Percentiles rank a stretch among this genome's conserved stretches.
These are phyloP conservation scores for Seriola rivoliana DNA, from an alignment of 2,113 vertebrate species.

Conservation along the genomic window DNA sequence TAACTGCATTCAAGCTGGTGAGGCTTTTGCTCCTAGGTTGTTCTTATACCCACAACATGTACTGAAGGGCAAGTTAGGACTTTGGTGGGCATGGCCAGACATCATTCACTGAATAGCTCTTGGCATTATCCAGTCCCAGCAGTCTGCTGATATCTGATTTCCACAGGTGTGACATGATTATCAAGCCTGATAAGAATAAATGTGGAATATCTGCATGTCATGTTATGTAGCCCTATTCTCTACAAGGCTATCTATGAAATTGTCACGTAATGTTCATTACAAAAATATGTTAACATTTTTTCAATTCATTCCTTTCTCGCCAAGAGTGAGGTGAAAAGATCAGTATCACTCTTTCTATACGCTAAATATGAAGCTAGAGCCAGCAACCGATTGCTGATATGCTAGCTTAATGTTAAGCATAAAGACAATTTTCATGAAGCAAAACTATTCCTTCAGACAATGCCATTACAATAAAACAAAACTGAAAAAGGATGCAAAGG, in stretches of 20 bases:
- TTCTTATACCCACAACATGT: constrained; percentile 10
- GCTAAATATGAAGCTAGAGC: no score
- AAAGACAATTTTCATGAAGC: neutral
- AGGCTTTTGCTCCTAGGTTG: constrained; percentile 22
- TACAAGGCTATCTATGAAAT: neutral
- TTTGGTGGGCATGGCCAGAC: constrained; percentile 19
- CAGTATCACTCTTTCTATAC: no score
- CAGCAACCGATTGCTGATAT: no score
- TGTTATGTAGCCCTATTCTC: neutral
- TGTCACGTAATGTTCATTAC: no score
- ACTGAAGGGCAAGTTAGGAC: constrained; percentile 18
- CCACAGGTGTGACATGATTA: neutral
- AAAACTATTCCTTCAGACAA: neutral
- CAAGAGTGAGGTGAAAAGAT: no score
- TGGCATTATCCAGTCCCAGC: neutral
- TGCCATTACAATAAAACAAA: constrained; percentile 2
- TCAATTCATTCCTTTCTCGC: no score
- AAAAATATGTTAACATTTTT: no score
- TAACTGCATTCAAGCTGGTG: constrained; percentile 19
- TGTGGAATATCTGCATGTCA: neutral
- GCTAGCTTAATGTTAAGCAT: no score
- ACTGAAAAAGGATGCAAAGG: neutral
- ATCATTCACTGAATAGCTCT: neutral
- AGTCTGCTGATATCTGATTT: neutral
- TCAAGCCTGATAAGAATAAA: neutral